A percentile compares a stretch with the other conserved stretches of the same genome.
phyloP scores from a whole-genome alignment of 2,797 vertebrate genomes.

The Vespertilio murinus region DNA sequence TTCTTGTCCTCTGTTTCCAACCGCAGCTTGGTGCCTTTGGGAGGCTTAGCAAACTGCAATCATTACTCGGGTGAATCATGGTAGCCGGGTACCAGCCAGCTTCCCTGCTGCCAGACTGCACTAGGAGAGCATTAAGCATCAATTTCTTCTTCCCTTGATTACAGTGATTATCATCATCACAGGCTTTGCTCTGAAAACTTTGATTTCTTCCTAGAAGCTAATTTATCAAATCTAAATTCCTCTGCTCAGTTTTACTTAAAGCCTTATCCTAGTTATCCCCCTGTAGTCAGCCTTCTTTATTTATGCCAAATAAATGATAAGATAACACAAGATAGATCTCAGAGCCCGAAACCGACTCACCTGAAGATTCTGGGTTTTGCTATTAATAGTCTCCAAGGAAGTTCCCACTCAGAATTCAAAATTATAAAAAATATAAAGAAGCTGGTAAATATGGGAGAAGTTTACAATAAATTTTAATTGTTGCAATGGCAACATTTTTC shows the following conservation, averaged over 20 bases:
- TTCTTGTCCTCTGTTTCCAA: background rate
- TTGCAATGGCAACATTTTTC: background rate
- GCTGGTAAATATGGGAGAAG: background rate
- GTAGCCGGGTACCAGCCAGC: fast-evolving
- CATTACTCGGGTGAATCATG: too few species aligned
- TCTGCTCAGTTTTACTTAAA: background rate
- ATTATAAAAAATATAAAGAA: background rate
- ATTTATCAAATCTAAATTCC: background rate
- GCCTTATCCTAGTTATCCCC: background rate
- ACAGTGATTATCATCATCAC: too few species aligned
- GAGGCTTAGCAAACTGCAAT: background rate
- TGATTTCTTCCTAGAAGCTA: background rate
- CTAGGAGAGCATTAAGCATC: too few species aligned
- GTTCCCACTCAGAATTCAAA: background rate
- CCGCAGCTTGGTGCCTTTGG: background rate
- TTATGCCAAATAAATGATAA: background rate
- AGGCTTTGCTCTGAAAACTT: background rate
- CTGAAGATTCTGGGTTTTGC: background rate
- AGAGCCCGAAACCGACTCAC: background rate
- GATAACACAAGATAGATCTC: background rate
- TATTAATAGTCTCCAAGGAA: background rate
- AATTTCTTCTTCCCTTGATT: background rate
- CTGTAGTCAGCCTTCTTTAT: background rate
- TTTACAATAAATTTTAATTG: background rate
- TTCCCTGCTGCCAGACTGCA: background rate